Base-by-base conservation (phyloP, 2,888 invertebrate species). In the Autographa gamma region DNA sequence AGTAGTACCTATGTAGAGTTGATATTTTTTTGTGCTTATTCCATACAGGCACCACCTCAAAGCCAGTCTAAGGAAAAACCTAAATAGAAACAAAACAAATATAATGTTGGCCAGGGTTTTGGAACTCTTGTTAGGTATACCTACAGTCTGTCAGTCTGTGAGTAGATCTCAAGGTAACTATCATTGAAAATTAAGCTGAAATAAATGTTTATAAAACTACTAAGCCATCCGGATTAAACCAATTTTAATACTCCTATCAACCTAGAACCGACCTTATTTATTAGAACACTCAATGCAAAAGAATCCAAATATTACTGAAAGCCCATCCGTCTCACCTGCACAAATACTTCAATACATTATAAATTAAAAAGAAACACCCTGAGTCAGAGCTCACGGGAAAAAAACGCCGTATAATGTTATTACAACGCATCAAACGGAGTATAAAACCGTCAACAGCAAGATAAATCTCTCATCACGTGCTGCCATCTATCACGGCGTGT, bases 401-500 rank as follows among this genome's bases (percentile, higher is more conserved):
- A 86, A 87, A 84, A 25, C 25, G 79, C 78, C 69, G 78, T 80
- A 85, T 87, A 88, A 87, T 90, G 89, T 91, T 91, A 91, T 90
- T 86, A 90, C 89, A 90, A 87, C 86, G 85, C 90, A 91, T 91
- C 91, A 90, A 90, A 87, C 87, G 83, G 80, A 85, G 66, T 88
- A 93, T 95, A 91, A 93, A 94, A 92, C 86, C 83, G 79, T 94
- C 94, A 86, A 62, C 91, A 79, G 76, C 56, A 74, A 85, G 70
- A 92, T 94, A 91, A 92, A 92, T 93, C 93, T 82, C 74, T 94
- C 90, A 86, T 63, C 93, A 88, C 79, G 90, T 92, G 90, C 90
- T 92, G 95, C 93, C 95, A 94, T 94, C 95, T 95, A 92, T 95
- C 93, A 91, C 82, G 84, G 80, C 79, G 72, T 84, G 81, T 80